Evolutionary conservation across 2,888 invertebrate species (phyloP).

Genomic region (Lasioglossum figueresi): DNA sequence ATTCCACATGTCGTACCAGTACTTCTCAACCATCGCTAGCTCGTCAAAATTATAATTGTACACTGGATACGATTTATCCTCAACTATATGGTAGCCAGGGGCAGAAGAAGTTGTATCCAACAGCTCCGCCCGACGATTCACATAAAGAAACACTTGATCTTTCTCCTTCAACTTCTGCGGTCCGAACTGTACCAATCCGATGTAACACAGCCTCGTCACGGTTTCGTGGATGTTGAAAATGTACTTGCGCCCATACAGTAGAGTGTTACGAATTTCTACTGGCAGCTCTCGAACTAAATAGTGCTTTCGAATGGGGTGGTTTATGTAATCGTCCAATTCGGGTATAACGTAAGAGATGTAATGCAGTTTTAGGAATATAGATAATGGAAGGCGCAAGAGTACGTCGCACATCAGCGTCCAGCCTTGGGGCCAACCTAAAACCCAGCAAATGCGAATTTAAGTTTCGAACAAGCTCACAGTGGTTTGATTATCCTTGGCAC

Average conservation of each 20-base stretch:
- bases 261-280: slow-evolving; percentile 83
- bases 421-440: slow-evolving; percentile 86
- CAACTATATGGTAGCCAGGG: slow-evolving; percentile 87
- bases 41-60: slow-evolving; percentile 86
- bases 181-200: slow-evolving; percentile 89
- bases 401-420: slow-evolving; percentile 90
- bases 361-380: slow-evolving; percentile 88
- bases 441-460: not conserved
- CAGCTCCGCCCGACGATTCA: slow-evolving; percentile 87
- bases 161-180: slow-evolving; percentile 88
- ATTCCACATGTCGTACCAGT: slow-evolving; percentile 89
- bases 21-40: slow-evolving; percentile 86
- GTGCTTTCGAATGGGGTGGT: slow-evolving; percentile 88
- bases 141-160: slow-evolving; percentile 89
- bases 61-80: slow-evolving; percentile 86
- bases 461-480: not conserved
- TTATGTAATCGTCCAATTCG: slow-evolving; percentile 86
- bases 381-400: slow-evolving; percentile 89
- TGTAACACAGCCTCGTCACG: slow-evolving; percentile 86
- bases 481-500: not conserved
- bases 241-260: slow-evolving; percentile 86
- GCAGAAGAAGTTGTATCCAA: slow-evolving; percentile 88
- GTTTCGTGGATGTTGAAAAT: slow-evolving; percentile 86
- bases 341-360: slow-evolving; percentile 86
- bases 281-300: slow-evolving; percentile 88